These are phyloP conservation scores for Mormyrus hasselquistii DNA, from an alignment of 2,797 vertebrate species.

Conservation along the genomic window DNA sequence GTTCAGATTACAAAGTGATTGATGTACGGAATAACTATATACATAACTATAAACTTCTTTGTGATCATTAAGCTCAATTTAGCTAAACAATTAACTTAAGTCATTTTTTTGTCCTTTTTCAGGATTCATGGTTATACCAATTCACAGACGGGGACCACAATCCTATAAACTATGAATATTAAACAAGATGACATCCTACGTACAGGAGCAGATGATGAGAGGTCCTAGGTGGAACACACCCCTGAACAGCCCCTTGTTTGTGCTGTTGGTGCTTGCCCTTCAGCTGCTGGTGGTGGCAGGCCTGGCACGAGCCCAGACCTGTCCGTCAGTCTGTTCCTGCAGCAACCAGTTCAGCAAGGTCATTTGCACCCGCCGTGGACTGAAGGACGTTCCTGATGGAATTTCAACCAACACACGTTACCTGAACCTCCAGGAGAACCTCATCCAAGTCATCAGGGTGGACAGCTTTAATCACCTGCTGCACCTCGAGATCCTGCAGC, in stretches of 20 bases:
- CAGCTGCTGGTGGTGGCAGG: constrained; percentile 97
- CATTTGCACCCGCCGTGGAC: constrained; percentile 88
- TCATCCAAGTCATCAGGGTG: constrained; percentile 97
- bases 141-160: constrained; percentile 69
- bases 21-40: not conserved
- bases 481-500: constrained; percentile 92
- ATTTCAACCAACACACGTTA: constrained; percentile 96
- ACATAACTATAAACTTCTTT: not conserved
- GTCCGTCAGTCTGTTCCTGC: constrained; percentile 96
- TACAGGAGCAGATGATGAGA: constrained; percentile 99
- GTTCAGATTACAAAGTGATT: not conserved
- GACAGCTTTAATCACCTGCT: constrained; percentile 98
- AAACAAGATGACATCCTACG: constrained; percentile 99
- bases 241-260: constrained; percentile 96
- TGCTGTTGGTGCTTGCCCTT: constrained; percentile 96
- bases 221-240: constrained; percentile 99
- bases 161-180: constrained; percentile 99
- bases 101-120: constrained; percentile 17
- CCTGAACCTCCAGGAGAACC: constrained; percentile 97
- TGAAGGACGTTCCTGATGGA: constrained; percentile 95
- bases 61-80: not conserved
- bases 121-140: constrained; percentile 47
- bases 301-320: constrained; percentile 95
- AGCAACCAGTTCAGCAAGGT: constrained; percentile 99
- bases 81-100: not conserved